Evolutionary conservation across 2,888 invertebrate genomes (phyloP).

Genomic region (Anorthoa munda): DNA sequence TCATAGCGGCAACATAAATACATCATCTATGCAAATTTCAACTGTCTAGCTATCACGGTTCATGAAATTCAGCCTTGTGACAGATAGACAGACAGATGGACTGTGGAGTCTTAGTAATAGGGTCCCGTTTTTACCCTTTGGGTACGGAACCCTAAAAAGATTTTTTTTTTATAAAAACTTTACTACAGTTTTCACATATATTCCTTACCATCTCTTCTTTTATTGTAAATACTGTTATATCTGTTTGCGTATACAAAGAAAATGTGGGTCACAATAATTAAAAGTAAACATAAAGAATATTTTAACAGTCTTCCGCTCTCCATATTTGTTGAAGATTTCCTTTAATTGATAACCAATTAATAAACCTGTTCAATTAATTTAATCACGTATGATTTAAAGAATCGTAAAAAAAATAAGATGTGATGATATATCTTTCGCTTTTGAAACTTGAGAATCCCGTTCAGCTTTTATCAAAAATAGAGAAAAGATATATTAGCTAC

Average conservation of each 20-base stretch:
- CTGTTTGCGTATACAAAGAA: background rate
- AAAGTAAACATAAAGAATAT: conserved; percentile 39
- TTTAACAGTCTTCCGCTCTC: conserved; percentile 18
- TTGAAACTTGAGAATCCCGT: conserved; percentile 13
- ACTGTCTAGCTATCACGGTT: too few species aligned
- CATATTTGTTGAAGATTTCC: conserved; percentile 35
- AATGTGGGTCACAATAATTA: conserved; percentile 47
- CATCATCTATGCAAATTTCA: too few species aligned
- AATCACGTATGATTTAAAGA: conserved; percentile 14
- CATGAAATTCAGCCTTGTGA: too few species aligned
- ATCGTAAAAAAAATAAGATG: conserved; percentile 17
- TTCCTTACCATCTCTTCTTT: background rate
- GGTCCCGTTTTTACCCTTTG: too few species aligned
- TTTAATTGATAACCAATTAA: conserved; percentile 51
- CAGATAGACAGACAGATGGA: too few species aligned
- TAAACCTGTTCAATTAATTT: conserved; percentile 45
- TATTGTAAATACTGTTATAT: background rate
- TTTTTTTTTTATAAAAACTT: too few species aligned
- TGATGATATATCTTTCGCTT: background rate
- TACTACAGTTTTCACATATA: background rate
- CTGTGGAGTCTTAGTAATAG: too few species aligned
- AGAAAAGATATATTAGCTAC: conserved; percentile 26
- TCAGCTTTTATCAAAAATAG: conserved; percentile 26
- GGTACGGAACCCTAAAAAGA: too few species aligned
- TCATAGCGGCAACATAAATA: too few species aligned